Percentiles rank a stretch among this genome's conserved stretches.
These are phyloP conservation scores for Camptogramma bilineatum DNA, from an alignment of 2,888 invertebrate genomes.

Conservation along the genomic window DNA sequence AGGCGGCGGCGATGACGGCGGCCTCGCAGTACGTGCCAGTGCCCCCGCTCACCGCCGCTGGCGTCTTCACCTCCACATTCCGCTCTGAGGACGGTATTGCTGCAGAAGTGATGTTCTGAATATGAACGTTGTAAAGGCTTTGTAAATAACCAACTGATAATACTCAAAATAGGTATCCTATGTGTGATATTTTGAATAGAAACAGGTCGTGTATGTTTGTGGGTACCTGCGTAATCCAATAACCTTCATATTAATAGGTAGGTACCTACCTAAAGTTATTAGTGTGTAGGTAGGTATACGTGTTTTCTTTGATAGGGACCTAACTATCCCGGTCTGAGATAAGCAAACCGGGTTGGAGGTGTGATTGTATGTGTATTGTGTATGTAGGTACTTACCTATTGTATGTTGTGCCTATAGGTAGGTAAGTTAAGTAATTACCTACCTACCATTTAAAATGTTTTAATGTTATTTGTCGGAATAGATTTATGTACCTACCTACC, in stretches of 20 bases:
- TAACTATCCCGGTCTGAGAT: no score
- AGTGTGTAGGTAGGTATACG: background rate
- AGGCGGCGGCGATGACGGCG: constrained; percentile 45
- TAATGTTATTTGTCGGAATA: no score
- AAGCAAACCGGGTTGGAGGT: no score
- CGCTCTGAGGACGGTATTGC: constrained; percentile 51
- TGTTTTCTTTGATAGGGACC: no score
- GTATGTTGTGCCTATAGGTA: no score
- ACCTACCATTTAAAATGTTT: no score
- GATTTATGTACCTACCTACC: no score
- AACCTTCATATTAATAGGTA: background rate
- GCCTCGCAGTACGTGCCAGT: constrained; percentile 69
- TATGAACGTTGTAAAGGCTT: constrained; percentile 7
- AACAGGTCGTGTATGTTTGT: background rate
- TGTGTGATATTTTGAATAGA: constrained; percentile 60
- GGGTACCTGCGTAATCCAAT: constrained; percentile 5
- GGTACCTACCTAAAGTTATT: constrained; percentile 2
- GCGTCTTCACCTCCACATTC: constrained; percentile 64
- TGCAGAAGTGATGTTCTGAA: constrained; percentile 59
- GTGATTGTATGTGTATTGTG: no score
- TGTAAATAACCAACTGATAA: constrained; percentile 24
- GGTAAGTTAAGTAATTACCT: no score
- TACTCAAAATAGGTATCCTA: constrained; percentile 44
- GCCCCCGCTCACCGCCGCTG: constrained; percentile 55
- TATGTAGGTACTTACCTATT: no score